Conservation (phyloP, 2,888 invertebrate genomes). For the Xanthorhoe designata region DNA sequence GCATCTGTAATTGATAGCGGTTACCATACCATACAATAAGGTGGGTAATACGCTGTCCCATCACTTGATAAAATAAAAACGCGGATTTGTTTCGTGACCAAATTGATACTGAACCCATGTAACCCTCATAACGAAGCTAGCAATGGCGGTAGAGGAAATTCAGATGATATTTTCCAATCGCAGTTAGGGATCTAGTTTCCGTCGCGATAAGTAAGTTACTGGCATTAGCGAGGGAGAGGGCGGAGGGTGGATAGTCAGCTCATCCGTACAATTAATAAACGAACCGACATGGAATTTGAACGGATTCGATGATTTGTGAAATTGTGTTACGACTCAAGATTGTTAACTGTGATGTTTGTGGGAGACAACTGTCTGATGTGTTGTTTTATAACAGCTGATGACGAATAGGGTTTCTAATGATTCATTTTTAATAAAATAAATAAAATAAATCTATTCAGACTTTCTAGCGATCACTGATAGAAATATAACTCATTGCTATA, state of each 20-base stretch:
- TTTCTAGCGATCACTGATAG: no score
- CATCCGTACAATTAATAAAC: conserved; percentile 77
- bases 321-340: conserved; percentile 52
- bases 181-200: conserved; percentile 77
- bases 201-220: conserved; percentile 79
- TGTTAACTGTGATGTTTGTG: conserved; percentile 27
- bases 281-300: conserved; percentile 68
- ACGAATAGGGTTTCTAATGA: not conserved
- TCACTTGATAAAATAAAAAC: conserved; percentile 11
- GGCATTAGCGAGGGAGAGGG: conserved; percentile 61
- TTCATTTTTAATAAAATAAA: not conserved
- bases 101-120: conserved; percentile 9
- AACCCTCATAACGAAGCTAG: conserved; percentile 20
- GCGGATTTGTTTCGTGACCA: conserved; percentile 6
- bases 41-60: not conserved
- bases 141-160: conserved; percentile 59
- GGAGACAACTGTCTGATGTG: not conserved
- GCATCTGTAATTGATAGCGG: not conserved
- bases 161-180: conserved; percentile 72
- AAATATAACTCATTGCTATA: no score
- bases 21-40: not conserved
- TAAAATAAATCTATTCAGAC: no score
- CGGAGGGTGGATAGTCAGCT: conserved; percentile 51
- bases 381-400: not conserved
- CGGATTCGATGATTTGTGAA: conserved; percentile 69